Evolutionary conservation across 2,888 invertebrate species (phyloP).

Genomic region (Aporophyla lueneburgensis): DNA sequence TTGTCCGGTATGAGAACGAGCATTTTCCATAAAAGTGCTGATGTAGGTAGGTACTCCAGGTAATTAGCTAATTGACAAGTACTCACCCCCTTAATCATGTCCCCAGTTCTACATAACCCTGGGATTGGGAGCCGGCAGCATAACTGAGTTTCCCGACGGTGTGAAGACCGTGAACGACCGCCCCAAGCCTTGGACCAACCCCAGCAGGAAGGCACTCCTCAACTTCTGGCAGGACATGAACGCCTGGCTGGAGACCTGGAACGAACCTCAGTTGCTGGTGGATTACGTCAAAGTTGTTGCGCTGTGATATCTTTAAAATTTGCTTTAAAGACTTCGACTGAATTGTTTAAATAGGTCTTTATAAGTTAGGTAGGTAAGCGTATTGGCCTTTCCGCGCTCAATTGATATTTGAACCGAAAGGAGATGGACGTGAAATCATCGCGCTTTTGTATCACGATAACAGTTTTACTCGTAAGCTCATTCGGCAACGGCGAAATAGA

Average conservation of each 20-base stretch:
- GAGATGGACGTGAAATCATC: neutral
- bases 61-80: neutral
- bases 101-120: conserved; percentile 92
- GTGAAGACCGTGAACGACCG: conserved; percentile 76
- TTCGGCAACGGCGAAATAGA: neutral
- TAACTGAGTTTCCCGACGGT: conserved; percentile 92
- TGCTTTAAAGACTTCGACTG: conserved; percentile 32
- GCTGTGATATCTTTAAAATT: conserved; percentile 68
- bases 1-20: neutral
- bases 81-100: neutral
- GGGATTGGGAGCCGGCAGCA: conserved; percentile 93
- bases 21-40: neutral
- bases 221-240: conserved; percentile 91
- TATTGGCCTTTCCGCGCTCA: neutral
- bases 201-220: conserved; percentile 89
- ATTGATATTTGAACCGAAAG: neutral
- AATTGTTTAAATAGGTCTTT: conserved; percentile 17
- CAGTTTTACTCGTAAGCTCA: neutral
- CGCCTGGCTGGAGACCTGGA: conserved; percentile 92
- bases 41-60: neutral
- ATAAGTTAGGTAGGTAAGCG: neutral
- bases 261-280: conserved; percentile 86
- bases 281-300: conserved; percentile 92
- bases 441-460: neutral
- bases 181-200: conserved; percentile 93